These are phyloP conservation scores for Zalophus californianus DNA, from an alignment of 2,797 vertebrate species.

Conservation along the genomic window DNA sequence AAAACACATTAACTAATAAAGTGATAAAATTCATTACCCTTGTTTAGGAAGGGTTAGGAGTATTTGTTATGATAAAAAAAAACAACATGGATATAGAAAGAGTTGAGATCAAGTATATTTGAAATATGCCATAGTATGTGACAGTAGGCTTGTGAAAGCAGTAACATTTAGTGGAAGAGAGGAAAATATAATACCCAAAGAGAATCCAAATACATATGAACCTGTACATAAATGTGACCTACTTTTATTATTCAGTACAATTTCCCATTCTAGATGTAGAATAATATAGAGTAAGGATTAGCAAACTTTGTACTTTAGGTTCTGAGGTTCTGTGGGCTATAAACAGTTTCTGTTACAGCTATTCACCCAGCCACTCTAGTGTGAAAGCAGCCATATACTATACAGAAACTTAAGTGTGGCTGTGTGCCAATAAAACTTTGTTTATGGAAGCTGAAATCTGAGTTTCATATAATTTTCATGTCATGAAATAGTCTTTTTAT, in stretches of 20 bases:
- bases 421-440: conserved; percentile 13
- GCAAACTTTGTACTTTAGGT: conserved; percentile 33
- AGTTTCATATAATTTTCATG: conserved; percentile 34
- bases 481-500: conserved; percentile 48
- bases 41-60: conserved; percentile 11
- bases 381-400: background rate
- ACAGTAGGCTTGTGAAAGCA: conserved; percentile 15
- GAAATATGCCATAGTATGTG: background rate
- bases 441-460: conserved; percentile 45
- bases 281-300: background rate
- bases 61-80: conserved; percentile 50
- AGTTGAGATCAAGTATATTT: conserved; percentile 49
- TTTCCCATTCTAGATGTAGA: conserved; percentile 9
- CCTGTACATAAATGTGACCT: background rate
- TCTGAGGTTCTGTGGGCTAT: background rate
- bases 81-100: background rate
- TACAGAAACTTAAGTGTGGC: background rate
- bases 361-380: background rate
- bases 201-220: conserved; percentile 50
- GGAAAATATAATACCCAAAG: conserved; percentile 13
- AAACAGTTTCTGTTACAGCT: background rate
- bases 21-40: conserved; percentile 59
- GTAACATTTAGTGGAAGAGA: conserved; percentile 18
- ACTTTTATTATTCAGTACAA: conserved; percentile 12
- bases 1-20: conserved; percentile 60